phyloP scores from a whole-genome alignment of 64 coral and sea anemone genomes.

The Montipora capricornis region DNA sequence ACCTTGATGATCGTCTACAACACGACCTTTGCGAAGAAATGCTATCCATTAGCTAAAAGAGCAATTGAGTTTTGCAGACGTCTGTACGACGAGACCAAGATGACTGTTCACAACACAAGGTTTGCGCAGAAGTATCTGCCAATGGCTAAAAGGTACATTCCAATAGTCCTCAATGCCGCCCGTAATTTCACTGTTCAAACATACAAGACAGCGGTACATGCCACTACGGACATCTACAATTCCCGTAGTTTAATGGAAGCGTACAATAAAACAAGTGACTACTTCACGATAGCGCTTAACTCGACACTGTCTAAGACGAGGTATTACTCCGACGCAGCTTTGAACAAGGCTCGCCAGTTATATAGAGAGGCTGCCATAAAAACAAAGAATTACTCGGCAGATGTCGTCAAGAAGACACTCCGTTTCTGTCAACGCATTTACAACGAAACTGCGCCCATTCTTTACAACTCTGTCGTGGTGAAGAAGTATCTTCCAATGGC shows the following conservation, averaged over 20 bases:
- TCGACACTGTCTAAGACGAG: slow-evolving; percentile 12
- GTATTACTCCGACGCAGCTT: slow-evolving; percentile 28
- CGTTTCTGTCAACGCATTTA: slow-evolving; percentile 47
- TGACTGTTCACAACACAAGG: background rate
- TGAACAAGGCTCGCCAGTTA: slow-evolving; percentile 65
- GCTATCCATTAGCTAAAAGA: slow-evolving; percentile 2
- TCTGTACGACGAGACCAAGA: slow-evolving; percentile 41
- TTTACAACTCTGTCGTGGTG: slow-evolving; percentile 1
- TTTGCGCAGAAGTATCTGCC: slow-evolving; percentile 1
- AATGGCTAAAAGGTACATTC: slow-evolving; percentile 5
- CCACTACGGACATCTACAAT: slow-evolving; percentile 54
- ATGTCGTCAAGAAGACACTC: slow-evolving; percentile 62
- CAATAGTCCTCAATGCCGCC: background rate
- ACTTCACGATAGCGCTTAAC: slow-evolving; percentile 12
- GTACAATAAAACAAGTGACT: slow-evolving; percentile 32
- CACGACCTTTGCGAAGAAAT: background rate
- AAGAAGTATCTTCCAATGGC: slow-evolving; percentile 64
- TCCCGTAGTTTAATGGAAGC: slow-evolving; percentile 43
- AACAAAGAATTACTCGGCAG: background rate
- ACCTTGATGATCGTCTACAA: slow-evolving; percentile 3
- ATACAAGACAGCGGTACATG: background rate
- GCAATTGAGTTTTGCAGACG: slow-evolving; percentile 58
- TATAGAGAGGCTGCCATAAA: slow-evolving; percentile 8
- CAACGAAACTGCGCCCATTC: background rate
- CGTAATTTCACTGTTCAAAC: slow-evolving; percentile 36